Evolutionary conservation across 2,888 invertebrate species (phyloP).

Genomic region (Zootermopsis nevadensis): DNA sequence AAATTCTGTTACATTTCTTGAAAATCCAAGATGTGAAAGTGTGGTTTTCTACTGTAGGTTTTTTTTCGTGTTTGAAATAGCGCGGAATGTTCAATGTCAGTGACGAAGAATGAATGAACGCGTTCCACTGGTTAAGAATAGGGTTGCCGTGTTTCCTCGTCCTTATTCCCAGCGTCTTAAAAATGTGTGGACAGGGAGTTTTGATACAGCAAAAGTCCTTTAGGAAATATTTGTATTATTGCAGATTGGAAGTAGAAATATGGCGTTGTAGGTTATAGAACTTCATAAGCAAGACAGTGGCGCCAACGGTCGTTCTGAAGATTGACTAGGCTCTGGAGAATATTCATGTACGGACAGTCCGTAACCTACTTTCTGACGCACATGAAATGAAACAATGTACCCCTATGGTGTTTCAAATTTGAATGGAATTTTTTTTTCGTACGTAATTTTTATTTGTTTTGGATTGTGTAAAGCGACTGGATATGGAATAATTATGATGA

Average conservation of each 20-base stretch:
- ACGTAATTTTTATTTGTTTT: too few species aligned
- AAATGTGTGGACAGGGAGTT: slow-evolving; percentile 7
- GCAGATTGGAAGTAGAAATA: neutral
- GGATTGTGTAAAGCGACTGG: too few species aligned
- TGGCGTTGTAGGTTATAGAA: neutral
- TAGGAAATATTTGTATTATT: neutral
- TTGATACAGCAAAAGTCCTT: neutral
- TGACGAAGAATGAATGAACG: neutral
- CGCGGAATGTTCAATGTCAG: neutral
- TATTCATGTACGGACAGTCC: neutral
- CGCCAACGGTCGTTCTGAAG: neutral
- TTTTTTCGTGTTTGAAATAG: neutral
- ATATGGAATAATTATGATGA: too few species aligned
- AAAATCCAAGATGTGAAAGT: slow-evolving; percentile 26
- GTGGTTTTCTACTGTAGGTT: neutral
- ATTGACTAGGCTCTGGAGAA: neutral
- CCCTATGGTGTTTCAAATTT: too few species aligned
- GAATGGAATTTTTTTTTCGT: too few species aligned
- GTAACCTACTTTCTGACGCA: neutral
- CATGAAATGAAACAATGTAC: too few species aligned
- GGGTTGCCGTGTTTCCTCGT: neutral
- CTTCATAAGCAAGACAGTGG: neutral
- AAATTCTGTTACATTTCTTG: slow-evolving; percentile 20
- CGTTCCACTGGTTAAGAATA: neutral
- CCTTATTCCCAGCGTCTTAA: neutral